Percentiles rank a stretch among this genome's conserved stretches.
These are phyloP conservation scores for Stegodyphus mimosarum DNA, from an alignment of 1,140 invertebrate species.

Conservation along the genomic window DNA sequence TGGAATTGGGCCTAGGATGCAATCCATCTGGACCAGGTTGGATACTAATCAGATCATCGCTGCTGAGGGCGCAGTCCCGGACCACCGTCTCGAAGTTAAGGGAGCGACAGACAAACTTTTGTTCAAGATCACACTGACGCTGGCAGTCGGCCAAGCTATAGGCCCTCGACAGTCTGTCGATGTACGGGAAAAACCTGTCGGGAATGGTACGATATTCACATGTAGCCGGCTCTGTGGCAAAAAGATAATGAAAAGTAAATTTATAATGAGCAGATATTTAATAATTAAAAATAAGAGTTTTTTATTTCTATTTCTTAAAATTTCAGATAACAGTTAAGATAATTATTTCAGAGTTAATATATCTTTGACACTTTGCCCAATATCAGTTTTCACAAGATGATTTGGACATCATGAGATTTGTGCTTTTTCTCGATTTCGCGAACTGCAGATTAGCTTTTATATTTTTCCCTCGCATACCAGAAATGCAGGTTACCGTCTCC, in stretches of 20 bases:
- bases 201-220: slow-evolving; percentile 70
- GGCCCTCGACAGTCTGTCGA: slow-evolving; percentile 66
- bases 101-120: slow-evolving; percentile 69
- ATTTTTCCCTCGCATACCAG: no score
- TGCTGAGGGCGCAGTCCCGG: slow-evolving; percentile 70
- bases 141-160: slow-evolving; percentile 68
- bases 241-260: neutral
- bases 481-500: no score
- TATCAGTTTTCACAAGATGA: no score
- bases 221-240: slow-evolving; percentile 68
- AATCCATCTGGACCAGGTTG: slow-evolving; percentile 45
- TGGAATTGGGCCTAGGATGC: slow-evolving; percentile 65
- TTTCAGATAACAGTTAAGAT: no score
- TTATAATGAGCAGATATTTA: no score
- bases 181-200: slow-evolving; percentile 69
- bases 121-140: slow-evolving; percentile 69
- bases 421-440: no score
- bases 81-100: slow-evolving; percentile 66
- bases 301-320: no score
- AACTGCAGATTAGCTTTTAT: no score
- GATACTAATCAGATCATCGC: slow-evolving; percentile 69
- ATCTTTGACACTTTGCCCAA: no score
- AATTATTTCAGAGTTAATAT: no score
- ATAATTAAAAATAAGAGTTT: no score
- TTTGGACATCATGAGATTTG: no score